Evolutionary conservation across 1,140 invertebrate species (phyloP).

Genomic region (Drosophila varians): DNA sequence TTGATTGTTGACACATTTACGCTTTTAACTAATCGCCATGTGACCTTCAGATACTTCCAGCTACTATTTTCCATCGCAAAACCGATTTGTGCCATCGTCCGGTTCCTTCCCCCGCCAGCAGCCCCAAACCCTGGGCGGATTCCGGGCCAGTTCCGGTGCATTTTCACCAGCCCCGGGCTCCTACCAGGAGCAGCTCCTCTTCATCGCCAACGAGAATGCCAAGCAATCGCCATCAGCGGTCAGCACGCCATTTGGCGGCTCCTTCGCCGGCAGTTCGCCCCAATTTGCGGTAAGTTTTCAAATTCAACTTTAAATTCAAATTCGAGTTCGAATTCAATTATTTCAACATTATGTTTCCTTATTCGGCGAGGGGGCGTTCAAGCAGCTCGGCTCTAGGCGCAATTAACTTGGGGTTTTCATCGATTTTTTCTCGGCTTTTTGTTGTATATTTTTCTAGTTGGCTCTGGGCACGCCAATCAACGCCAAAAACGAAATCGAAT

Average conservation of each 20-base stretch:
- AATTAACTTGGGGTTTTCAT: constrained; percentile 49
- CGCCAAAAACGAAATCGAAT: constrained; percentile 70
- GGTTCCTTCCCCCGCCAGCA: constrained; percentile 62
- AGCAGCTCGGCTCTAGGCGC: constrained; percentile 28
- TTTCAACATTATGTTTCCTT: constrained; percentile 48
- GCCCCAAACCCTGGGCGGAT: constrained; percentile 32
- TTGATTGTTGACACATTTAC: constrained; percentile 55
- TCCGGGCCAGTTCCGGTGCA: constrained; percentile 34
- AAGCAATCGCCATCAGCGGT: constrained; percentile 41
- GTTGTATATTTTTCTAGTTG: constrained; percentile 22
- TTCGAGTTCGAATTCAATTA: constrained; percentile 39
- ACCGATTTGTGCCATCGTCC: constrained; percentile 78
- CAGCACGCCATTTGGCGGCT: constrained; percentile 56
- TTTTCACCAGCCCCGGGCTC: constrained; percentile 67
- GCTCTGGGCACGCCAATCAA: constrained; percentile 51
- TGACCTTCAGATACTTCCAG: constrained; percentile 72
- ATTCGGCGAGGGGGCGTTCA: constrained; percentile 14
- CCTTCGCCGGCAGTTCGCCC: constrained; percentile 57
- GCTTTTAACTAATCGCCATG: constrained; percentile 19
- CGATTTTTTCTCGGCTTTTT: constrained; percentile 18
- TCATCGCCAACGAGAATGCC: constrained; percentile 72
- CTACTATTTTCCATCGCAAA: constrained; percentile 78
- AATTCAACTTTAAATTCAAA: neutral
- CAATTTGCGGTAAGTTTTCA: constrained; percentile 74
- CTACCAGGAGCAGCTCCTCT: constrained; percentile 79